These are phyloP conservation scores for Helicoverpa armigera DNA, from an alignment of 1,140 invertebrate genomes.

Conservation along the genomic window DNA sequence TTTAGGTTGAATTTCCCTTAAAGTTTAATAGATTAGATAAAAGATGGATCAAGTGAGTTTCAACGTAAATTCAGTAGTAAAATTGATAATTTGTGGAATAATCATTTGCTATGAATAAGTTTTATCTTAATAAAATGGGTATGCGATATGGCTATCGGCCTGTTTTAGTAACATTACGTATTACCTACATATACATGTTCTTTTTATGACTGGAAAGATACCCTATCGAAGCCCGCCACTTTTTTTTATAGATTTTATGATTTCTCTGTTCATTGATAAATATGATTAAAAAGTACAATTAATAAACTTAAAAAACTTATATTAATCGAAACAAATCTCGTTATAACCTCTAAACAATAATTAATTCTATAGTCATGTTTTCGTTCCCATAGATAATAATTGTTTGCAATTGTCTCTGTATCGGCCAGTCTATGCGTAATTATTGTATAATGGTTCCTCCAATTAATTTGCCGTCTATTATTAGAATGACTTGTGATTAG, in stretches of 20 bases:
- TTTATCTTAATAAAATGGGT: constrained; percentile 10
- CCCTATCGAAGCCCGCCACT: no score
- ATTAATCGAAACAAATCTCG: neutral
- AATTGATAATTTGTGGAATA: constrained; percentile 5
- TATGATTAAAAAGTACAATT: no score
- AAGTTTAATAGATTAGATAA: constrained; percentile 10
- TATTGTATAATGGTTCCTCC: constrained; percentile 17
- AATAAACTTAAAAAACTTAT: neutral
- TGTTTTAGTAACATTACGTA: constrained; percentile 2
- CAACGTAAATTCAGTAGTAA: constrained; percentile 39
- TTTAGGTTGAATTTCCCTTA: constrained; percentile 5
- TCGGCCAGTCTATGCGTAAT: constrained; percentile 1
- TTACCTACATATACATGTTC: neutral
- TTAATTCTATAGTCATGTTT: neutral
- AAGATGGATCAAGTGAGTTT: neutral
- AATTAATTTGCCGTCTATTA: constrained; percentile 34
- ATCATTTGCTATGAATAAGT: neutral
- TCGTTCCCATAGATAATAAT: constrained; percentile 40
- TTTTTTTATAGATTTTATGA: no score
- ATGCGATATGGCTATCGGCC: neutral
- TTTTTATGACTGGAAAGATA: neutral
- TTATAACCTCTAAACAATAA: neutral
- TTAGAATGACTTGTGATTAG: constrained; percentile 17
- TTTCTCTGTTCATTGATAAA: no score
- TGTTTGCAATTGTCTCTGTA: constrained; percentile 30